A percentile compares a stretch with the other conserved stretches of the same genome.
phyloP scores from a whole-genome alignment of 2,888 invertebrate genomes.

The Megaustenia siamemsis region DNA sequence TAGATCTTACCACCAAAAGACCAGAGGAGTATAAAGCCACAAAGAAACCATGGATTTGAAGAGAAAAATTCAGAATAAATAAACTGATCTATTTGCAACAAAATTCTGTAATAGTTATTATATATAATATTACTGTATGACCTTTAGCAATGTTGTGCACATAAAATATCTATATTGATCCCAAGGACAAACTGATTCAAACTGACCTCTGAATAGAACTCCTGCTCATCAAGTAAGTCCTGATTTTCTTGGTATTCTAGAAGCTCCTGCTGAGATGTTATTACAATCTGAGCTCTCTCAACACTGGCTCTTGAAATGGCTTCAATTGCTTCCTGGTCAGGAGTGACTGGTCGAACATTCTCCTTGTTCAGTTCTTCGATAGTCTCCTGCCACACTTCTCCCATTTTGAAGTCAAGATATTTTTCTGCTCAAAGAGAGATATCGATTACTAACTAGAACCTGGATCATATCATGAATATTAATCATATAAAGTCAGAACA shows the following conservation, averaged over 20 bases:
- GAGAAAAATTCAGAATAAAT: too few relatives aligned
- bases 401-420: conserved; percentile 80
- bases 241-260: conserved; percentile 78
- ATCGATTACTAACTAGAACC: background rate
- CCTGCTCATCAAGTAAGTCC: conserved; percentile 78
- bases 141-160: too few relatives aligned
- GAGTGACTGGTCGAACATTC: conserved; percentile 77
- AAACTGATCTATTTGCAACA: too few relatives aligned
- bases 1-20: too few relatives aligned
- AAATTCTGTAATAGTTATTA: too few relatives aligned
- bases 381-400: conserved; percentile 80
- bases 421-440: conserved; percentile 67
- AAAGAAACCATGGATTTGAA: too few relatives aligned
- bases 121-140: too few relatives aligned
- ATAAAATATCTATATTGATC: too few relatives aligned
- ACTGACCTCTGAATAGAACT: conserved; percentile 78
- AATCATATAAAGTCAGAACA: too few relatives aligned
- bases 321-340: conserved; percentile 79
- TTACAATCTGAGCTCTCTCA: conserved; percentile 76
- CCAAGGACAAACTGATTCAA: background rate
- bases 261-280: conserved; percentile 76
- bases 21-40: too few relatives aligned
- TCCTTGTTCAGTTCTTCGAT: conserved; percentile 75
- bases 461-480: too few relatives aligned
- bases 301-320: conserved; percentile 78